phyloP scores from a whole-genome alignment of 2,797 vertebrate species.

The Acropternis orthonyx region DNA sequence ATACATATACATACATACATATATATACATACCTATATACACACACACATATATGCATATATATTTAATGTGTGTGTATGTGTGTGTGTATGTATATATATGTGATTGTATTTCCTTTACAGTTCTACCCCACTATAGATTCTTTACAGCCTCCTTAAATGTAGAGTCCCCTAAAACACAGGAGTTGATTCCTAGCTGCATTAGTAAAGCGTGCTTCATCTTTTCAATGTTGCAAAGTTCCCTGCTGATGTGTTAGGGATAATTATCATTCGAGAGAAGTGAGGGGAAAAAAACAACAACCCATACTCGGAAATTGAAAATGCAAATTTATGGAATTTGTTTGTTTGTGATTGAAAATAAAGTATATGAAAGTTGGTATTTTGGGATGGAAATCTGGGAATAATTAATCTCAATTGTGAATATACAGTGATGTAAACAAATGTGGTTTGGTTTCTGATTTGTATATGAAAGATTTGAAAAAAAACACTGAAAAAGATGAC shows the following conservation, averaged over 20 bases:
- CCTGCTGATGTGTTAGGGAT: constrained; percentile 13
- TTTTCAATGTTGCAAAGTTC: not conserved
- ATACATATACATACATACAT: too few relatives aligned
- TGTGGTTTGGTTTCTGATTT: fast-evolving
- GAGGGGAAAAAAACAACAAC: constrained; percentile 4
- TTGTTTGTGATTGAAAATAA: not conserved
- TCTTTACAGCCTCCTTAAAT: not conserved
- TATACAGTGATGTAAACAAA: not conserved
- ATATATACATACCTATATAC: too few relatives aligned
- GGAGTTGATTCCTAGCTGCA: constrained; percentile 4
- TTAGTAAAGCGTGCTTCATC: not conserved
- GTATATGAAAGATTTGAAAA: not conserved
- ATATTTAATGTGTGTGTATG: too few relatives aligned
- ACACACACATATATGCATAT: too few relatives aligned
- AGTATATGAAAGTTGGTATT: not conserved
- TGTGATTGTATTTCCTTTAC: not conserved
- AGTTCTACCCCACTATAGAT: not conserved
- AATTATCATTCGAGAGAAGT: constrained; percentile 38
- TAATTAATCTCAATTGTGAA: not conserved
- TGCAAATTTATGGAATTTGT: not conserved
- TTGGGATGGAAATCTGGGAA: not conserved
- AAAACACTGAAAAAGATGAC: not conserved
- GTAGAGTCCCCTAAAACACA: not conserved
- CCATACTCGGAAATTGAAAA: constrained; percentile 1
- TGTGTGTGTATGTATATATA: too few relatives aligned